A percentile compares a stretch with the other conserved stretches of the same genome.
Evolutionary conservation across 1,140 invertebrate genomes (phyloP).

Genomic region (Drosophila quadrilineata): DNA sequence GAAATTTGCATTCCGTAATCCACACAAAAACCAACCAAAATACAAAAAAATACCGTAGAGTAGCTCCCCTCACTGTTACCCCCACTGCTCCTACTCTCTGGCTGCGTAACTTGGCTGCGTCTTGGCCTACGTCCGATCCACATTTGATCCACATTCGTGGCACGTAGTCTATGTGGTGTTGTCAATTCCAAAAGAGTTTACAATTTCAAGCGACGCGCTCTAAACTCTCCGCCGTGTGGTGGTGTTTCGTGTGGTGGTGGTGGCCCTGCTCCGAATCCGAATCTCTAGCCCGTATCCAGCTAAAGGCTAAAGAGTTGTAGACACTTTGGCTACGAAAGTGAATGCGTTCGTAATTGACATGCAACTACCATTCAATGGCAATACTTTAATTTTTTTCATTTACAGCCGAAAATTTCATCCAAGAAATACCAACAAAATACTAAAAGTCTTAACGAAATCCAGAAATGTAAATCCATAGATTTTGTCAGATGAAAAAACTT

Average conservation of each 20-base stretch:
- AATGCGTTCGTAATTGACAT: conserved; percentile 68
- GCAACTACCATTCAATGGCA: conserved; percentile 52
- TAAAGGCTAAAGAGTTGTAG: background rate
- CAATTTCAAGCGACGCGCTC: conserved; percentile 34
- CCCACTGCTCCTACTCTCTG: background rate
- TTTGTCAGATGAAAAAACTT: background rate
- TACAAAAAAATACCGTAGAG: conserved; percentile 23
- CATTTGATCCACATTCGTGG: conserved; percentile 69
- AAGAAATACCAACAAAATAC: background rate
- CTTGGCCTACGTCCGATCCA: no score
- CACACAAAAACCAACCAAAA: background rate
- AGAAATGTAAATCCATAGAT: background rate
- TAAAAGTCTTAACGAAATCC: background rate
- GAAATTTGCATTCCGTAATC: conserved; percentile 57
- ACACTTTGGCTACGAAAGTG: conserved; percentile 61
- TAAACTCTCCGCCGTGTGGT: no score
- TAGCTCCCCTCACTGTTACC: conserved; percentile 1
- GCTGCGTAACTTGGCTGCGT: conserved; percentile 14
- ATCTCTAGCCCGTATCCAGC: background rate
- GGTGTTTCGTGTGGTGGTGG: background rate
- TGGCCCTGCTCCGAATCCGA: conserved; percentile 12
- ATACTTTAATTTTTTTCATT: conserved; percentile 63
- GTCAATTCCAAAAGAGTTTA: conserved; percentile 40
- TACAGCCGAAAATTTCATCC: conserved; percentile 31
- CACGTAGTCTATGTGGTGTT: conserved; percentile 59